Evolutionary conservation across 2,888 invertebrate species (phyloP).

Genomic region (Ormyrus nitidulus): DNA sequence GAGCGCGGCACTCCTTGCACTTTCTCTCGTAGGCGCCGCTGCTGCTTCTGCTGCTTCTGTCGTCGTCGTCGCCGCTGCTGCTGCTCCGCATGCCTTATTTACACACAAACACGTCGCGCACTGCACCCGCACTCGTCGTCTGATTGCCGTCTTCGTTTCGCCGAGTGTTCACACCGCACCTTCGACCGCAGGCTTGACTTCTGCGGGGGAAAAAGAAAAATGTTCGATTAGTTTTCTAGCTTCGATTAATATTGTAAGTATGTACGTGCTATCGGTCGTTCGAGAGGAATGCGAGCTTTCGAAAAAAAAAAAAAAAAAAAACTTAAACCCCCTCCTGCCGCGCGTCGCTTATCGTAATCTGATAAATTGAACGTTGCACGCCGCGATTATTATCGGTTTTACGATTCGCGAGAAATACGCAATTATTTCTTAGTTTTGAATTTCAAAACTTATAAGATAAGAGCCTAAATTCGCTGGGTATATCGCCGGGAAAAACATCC

Average conservation of each 20-base stretch:
- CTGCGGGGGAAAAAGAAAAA: too few relatives aligned
- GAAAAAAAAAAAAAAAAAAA: neutral
- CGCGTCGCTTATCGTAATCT: neutral
- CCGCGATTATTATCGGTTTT: conserved; percentile 8
- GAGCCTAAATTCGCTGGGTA: too few relatives aligned
- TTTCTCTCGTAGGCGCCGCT: conserved; percentile 4
- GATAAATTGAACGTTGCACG: conserved; percentile 1
- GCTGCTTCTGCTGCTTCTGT: conserved; percentile 3
- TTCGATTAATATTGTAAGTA: neutral
- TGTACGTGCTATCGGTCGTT: neutral
- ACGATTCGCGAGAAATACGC: neutral
- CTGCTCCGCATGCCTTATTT: conserved; percentile 35
- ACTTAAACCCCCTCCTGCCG: neutral
- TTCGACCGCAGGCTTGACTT: neutral
- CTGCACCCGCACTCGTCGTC: conserved; percentile 34
- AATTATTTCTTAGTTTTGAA: neutral
- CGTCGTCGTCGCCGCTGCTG: neutral
- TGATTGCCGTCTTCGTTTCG: neutral
- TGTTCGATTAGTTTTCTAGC: neutral
- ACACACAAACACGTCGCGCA: conserved; percentile 42
- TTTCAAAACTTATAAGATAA: too few relatives aligned
- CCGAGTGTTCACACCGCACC: neutral
- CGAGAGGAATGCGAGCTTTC: conserved; percentile 10
- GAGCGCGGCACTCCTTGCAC: neutral
- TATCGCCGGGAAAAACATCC: too few relatives aligned